Percentiles rank a stretch among this genome's conserved stretches.
Conservation (phyloP, 1,140 invertebrate species). For the Acyrthosiphon pisum region DNA sequence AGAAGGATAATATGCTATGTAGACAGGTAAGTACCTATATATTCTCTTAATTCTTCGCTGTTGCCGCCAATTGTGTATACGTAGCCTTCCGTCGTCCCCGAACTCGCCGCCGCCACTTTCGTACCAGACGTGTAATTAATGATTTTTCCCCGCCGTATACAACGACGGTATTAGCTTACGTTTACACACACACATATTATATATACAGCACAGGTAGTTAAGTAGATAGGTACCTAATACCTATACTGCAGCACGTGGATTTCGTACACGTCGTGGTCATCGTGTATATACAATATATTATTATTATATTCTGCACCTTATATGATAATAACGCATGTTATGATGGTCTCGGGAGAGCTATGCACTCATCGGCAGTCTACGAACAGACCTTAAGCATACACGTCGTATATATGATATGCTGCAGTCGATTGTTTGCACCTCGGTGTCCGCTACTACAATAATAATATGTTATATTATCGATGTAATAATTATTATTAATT, state of each 20-base stretch:
- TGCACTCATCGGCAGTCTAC: no score
- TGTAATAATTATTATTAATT: neutral
- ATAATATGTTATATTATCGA: neutral
- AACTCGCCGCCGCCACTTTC: neutral
- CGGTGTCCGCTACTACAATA: neutral
- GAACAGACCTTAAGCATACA: neutral
- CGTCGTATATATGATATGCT: no score
- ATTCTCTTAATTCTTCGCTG: neutral
- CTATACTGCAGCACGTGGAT: neutral
- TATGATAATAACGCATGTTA: no score
- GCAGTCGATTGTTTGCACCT: neutral
- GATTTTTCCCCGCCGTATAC: neutral
- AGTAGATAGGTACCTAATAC: no score
- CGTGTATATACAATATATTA: no score
- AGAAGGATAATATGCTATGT: neutral
- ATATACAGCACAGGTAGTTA: no score
- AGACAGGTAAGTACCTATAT: neutral
- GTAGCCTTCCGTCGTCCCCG: neutral
- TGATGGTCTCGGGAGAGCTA: no score
- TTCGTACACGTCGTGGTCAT: neutral
- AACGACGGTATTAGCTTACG: neutral
- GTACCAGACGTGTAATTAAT: constrained; percentile 6
- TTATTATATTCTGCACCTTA: no score
- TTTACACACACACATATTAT: no score
- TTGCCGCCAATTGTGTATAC: neutral